phyloP scores from a whole-genome alignment of 2,888 invertebrate genomes.

The Lasioglossum villosulum region DNA sequence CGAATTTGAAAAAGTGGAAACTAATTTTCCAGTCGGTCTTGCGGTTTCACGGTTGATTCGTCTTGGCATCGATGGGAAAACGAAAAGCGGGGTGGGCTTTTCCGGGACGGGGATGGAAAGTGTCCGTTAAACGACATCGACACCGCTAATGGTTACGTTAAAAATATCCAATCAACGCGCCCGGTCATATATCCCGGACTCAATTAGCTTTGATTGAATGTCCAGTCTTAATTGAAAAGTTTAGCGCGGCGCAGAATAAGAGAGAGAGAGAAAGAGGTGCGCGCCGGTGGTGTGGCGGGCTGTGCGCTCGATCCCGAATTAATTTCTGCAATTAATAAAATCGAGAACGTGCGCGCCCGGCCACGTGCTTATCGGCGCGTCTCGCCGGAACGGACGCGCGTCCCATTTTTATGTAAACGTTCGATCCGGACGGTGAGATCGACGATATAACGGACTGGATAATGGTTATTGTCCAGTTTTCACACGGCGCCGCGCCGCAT shows the following conservation, averaged over 20 bases:
- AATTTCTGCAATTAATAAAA: constrained; percentile 66
- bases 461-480: constrained; percentile 55
- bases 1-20: not conserved
- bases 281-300: not conserved
- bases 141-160: constrained; percentile 41
- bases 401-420: constrained; percentile 56
- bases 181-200: constrained; percentile 42
- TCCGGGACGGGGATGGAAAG: not conserved
- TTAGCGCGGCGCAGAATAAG: constrained; percentile 22
- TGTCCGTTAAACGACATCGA: constrained; percentile 1
- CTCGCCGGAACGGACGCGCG: constrained; percentile 25
- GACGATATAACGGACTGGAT: constrained; percentile 56
- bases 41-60: constrained; percentile 2
- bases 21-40: not conserved
- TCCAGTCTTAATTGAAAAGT: constrained; percentile 70
- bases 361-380: constrained; percentile 55
- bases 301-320: constrained; percentile 35
- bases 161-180: constrained; percentile 47
- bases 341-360: constrained; percentile 39
- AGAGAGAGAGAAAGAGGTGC: not conserved
- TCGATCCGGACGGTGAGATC: constrained; percentile 44
- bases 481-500: constrained; percentile 28
- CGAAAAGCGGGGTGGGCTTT: not conserved
- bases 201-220: constrained; percentile 72
- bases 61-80: not conserved